Conservation (phyloP, 2,113 vertebrate species). For the Paraplagusia blochii region DNA sequence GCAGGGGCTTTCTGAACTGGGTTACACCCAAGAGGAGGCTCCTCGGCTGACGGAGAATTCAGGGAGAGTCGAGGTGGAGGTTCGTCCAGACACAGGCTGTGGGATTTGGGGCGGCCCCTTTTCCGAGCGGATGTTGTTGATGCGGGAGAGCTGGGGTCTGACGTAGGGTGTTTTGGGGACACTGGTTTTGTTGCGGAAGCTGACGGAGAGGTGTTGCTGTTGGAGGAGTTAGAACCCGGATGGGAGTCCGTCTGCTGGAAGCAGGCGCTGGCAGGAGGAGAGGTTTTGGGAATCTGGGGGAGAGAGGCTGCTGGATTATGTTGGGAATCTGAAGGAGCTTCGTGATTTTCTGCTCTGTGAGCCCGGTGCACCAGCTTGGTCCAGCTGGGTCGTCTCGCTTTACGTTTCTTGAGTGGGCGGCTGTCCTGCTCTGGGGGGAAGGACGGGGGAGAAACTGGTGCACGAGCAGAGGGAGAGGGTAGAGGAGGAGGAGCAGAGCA, state of each 20-base stretch:
- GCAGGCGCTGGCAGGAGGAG: slow-evolving; percentile 45
- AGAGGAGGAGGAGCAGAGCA: slow-evolving; percentile 42
- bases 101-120: slow-evolving; percentile 80
- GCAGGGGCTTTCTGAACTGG: slow-evolving; percentile 80
- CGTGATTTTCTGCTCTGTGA: slow-evolving; percentile 64
- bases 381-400: slow-evolving; percentile 88
- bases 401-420: slow-evolving; percentile 87
- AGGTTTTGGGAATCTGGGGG: slow-evolving; percentile 49
- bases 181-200: slow-evolving; percentile 52
- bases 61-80: slow-evolving; percentile 66
- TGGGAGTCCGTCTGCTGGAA: slow-evolving; percentile 49
- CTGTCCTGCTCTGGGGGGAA: slow-evolving; percentile 75
- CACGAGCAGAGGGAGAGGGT: slow-evolving; percentile 31
- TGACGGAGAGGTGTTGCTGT: slow-evolving; percentile 38
- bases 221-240: slow-evolving; percentile 24
- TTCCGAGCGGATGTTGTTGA: slow-evolving; percentile 67
- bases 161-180: slow-evolving; percentile 47
- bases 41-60: slow-evolving; percentile 80
- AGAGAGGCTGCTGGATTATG: slow-evolving; percentile 50
- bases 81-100: slow-evolving; percentile 44
- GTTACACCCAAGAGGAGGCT: slow-evolving; percentile 78
- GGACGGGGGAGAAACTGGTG: slow-evolving; percentile 43
- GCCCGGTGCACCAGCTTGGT: slow-evolving; percentile 83
- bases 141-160: slow-evolving; percentile 37
- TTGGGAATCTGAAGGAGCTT: slow-evolving; percentile 44